phyloP scores from a whole-genome alignment of 1,140 invertebrate species.

The Leptinotarsa defecta region DNA sequence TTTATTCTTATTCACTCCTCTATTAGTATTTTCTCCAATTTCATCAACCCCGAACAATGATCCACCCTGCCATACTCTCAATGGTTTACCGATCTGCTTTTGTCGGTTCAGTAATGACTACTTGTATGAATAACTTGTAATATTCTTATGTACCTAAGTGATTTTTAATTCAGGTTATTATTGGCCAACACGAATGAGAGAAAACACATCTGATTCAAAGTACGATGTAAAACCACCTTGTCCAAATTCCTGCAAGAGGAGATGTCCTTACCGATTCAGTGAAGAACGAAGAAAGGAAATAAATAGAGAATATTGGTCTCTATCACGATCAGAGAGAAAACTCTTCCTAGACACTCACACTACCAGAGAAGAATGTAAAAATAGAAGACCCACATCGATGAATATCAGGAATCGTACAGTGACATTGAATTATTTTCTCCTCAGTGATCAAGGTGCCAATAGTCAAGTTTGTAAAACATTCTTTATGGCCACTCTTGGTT shows the following conservation, averaged over 20 bases:
- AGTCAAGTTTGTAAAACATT: constrained; percentile 4
- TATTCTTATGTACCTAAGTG: no score
- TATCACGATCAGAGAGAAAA: neutral
- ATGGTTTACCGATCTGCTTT: no score
- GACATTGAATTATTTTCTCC: neutral
- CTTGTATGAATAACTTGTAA: no score
- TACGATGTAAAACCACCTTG: neutral
- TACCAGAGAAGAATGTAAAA: neutral
- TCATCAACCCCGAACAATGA: no score
- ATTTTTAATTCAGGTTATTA: no score
- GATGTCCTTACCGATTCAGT: neutral
- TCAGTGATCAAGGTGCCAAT: neutral
- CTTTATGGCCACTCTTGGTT: constrained; percentile 1
- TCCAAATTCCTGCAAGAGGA: neutral
- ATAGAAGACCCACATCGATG: neutral
- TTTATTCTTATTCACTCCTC: no score
- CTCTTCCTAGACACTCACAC: neutral
- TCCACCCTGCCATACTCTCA: no score
- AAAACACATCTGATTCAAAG: neutral
- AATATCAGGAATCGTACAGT: neutral
- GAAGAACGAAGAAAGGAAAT: neutral
- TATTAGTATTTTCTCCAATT: no score
- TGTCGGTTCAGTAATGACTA: no score
- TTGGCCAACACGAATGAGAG: no score
- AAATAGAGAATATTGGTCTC: constrained; percentile 1